phyloP scores from a whole-genome alignment of 2,113 vertebrate genomes.

The Arenaria interpres region DNA sequence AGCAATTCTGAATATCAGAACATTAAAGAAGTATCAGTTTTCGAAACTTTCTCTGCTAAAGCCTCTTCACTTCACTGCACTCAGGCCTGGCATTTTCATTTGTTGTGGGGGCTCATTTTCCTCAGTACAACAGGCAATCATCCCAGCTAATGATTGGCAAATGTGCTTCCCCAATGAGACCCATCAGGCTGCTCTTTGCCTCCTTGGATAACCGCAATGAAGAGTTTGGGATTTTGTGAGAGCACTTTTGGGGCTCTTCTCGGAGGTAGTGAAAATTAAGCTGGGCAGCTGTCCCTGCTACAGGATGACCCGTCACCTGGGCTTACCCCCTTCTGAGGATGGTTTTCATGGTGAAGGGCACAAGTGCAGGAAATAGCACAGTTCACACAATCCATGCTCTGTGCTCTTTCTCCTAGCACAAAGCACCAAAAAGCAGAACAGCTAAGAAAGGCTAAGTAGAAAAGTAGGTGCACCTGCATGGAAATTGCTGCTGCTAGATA shows the following conservation, averaged over 20 bases:
- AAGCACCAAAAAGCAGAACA: not conserved
- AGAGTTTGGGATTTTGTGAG: not conserved
- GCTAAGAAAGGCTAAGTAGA: not conserved
- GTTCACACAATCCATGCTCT: not conserved
- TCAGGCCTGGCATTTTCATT: not conserved
- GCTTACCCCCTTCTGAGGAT: not conserved
- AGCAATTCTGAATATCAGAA: not conserved
- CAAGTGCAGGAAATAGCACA: not conserved
- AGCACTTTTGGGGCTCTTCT: not conserved
- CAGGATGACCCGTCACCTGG: not conserved
- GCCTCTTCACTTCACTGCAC: not conserved
- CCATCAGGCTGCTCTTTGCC: not conserved
- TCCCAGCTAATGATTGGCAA: not conserved
- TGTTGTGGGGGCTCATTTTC: not conserved
- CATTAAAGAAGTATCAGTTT: not conserved
- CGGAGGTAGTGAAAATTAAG: not conserved
- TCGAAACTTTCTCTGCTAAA: not conserved
- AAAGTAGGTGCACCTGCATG: slow-evolving; percentile 10
- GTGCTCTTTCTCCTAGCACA: not conserved
- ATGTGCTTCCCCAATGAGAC: not conserved
- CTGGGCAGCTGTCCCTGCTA: not conserved
- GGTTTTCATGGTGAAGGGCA: not conserved
- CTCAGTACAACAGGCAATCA: not conserved
- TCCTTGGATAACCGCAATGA: not conserved
- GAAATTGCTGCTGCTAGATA: not conserved